Conservation (phyloP, 2,888 invertebrate genomes). For the Dryococelus australis region DNA sequence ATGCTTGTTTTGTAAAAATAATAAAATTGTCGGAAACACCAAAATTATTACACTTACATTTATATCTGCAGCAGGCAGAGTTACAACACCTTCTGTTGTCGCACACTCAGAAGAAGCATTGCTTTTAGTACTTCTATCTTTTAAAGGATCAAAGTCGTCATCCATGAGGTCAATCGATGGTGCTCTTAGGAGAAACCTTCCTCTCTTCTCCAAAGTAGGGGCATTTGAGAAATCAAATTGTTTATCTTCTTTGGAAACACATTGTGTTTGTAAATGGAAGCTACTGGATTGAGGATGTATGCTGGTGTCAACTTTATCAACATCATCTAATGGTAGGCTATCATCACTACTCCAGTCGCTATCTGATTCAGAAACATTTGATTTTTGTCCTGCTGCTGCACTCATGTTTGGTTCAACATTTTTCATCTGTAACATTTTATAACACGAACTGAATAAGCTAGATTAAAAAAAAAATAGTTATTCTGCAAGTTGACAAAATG, state of each 20-base stretch:
- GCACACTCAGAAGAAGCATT: constrained; percentile 26
- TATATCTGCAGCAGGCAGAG: background rate
- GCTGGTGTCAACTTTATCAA: constrained; percentile 26
- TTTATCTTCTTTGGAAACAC: constrained; percentile 41
- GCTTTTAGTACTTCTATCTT: constrained; percentile 31
- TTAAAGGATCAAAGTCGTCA: constrained; percentile 39
- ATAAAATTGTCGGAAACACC: too few relatives aligned
- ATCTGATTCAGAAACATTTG: constrained; percentile 36
- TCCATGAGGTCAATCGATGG: constrained; percentile 45
- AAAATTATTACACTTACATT: background rate
- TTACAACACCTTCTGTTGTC: background rate
- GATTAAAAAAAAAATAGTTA: too few relatives aligned
- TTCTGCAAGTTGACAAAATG: too few relatives aligned
- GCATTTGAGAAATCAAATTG: constrained; percentile 32
- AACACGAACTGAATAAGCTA: background rate
- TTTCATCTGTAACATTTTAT: constrained; percentile 13
- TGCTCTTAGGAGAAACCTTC: constrained; percentile 41
- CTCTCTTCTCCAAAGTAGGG: constrained; percentile 36
- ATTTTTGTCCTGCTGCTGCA: background rate
- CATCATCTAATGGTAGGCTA: constrained; percentile 47
- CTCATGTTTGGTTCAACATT: background rate
- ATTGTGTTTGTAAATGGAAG: background rate
- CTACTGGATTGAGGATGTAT: background rate
- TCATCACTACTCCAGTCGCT: constrained; percentile 49
- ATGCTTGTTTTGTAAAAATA: too few relatives aligned